Percentiles rank a stretch among this genome's conserved stretches.
Evolutionary conservation across 2,113 vertebrate genomes (phyloP).

Genomic region (Leucopternis melanops): DNA sequence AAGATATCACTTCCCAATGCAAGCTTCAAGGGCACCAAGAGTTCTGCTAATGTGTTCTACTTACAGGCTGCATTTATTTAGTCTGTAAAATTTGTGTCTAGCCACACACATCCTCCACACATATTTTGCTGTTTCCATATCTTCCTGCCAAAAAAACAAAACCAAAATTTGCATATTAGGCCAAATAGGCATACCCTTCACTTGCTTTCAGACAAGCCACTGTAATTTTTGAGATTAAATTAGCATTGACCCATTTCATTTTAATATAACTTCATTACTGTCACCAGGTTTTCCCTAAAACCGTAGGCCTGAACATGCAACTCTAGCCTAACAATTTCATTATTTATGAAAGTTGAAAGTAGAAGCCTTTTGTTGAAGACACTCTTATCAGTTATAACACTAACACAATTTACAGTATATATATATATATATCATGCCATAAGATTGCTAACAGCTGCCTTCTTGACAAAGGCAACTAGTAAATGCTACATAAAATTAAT

Average conservation of each 20-base stretch:
- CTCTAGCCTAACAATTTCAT: neutral
- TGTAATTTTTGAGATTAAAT: neutral
- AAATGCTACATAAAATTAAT: neutral
- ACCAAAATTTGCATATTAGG: neutral
- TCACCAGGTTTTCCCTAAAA: neutral
- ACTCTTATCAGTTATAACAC: neutral
- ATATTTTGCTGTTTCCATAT: slow-evolving; percentile 99
- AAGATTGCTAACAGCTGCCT: neutral
- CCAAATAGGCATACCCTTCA: neutral
- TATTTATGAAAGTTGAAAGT: neutral
- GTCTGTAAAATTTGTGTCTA: slow-evolving; percentile 95
- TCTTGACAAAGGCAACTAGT: neutral
- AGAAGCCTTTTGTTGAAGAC: neutral
- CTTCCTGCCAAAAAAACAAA: slow-evolving; percentile 81
- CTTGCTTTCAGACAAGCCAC: neutral
- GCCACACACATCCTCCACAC: slow-evolving; percentile 96
- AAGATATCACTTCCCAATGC: neutral
- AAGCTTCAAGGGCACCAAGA: neutral
- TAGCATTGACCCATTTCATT: fast-evolving
- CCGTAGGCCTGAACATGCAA: neutral
- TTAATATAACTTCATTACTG: neutral
- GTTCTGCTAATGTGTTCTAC: slow-evolving; percentile 54
- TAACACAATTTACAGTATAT: neutral
- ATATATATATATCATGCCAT: neutral
- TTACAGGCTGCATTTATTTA: slow-evolving; percentile 94